Evolutionary conservation across 1,140 invertebrate genomes (phyloP), one percentile per base, ranked within the genome.

Genomic region (Zaprionus africanus): DNA sequence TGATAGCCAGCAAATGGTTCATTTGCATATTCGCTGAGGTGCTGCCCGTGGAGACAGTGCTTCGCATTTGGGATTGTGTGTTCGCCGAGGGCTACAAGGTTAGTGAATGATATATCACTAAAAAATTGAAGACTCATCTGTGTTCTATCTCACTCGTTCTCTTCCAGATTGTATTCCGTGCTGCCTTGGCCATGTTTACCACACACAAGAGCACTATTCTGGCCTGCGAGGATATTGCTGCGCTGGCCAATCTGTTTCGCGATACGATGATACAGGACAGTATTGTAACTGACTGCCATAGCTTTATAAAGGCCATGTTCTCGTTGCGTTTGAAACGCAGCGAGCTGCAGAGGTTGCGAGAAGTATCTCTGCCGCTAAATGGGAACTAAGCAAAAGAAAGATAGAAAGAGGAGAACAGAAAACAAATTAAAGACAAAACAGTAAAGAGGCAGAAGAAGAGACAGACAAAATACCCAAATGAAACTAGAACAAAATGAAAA

Each of bases 1-100:
- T 98, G 17, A 96, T 98, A 73, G 96, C 96, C 36, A 98, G 97
- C 54, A 98, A 98, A 93, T 99, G 98, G 98, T 98, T 99, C 93
- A 96, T 99, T 78, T 99, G 98, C 92, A 93, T 98, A 9, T 98
- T 96, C 93, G 97, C 96, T 54, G 98, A 99, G 94, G 97, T 98
- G 68, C 94, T 98, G 59, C 98, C 97, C 13, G 96, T 96, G 67
- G 98, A 99, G 95, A 98, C 98, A 31, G 97, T 98, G 38, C 93
- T 98, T 3, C 94, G 98, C 82, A 96, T 99, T 91, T 98, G 98
- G 98, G 98, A 99, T 93, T 98, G 97, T 85, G 93, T 99, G 49
- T 98, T 99, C 93, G 96, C 97, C 79, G 98, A 99, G 93, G 98
- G 98, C 22, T 96, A 96, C 43, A 99, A 98, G 92, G 94, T 97